Evolutionary conservation across 2,113 vertebrate genomes (phyloP), one percentile per base, ranked within the genome.

Genomic region (Nothobranchius kuhntae): DNA sequence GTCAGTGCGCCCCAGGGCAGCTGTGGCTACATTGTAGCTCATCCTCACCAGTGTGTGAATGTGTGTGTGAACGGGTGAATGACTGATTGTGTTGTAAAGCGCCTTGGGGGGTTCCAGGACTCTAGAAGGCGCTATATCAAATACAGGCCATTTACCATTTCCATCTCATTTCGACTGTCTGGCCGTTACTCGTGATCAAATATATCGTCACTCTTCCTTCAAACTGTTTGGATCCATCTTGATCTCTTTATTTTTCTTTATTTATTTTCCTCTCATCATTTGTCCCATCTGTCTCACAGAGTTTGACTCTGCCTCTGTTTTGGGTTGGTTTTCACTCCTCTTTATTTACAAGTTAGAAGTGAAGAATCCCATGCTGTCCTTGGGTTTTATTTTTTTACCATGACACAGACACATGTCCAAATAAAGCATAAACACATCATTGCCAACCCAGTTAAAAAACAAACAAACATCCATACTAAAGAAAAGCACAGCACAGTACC

Each of bases 281-380:
- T 7, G 1, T 38, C 7, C 7, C 36, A 26, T 24, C 61, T n/a
- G 0, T 74, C 44, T 56, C 48, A 3, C 35, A 6, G 26, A 59
- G 50, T 57, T 46, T 45, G 36, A 12, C 57, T 68, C 56, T 0
- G 36, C 55, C 42, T 68, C 48, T 3, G 3, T 42, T 60, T 2
- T 30, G 40, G 57, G 65, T 59, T 57, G 65, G 4, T 71, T 83
- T 59, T 6, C 42, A 11, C 76, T 78, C 58, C 63, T 56, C 36
- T 73, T 58, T 42, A 51, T 60, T 58, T 45, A 21, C 53, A 61
- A 46, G 24, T 68, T 6, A 59, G 48, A 72, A 54, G 21, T 26
- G 65, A 53, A 58, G 67, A 73, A 24, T 68, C 59, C 57, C 53
- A 17, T 45, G 83, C 68, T 62, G 61, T 52, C 51, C 65, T 62